Base-by-base conservation (phyloP, 2,888 invertebrate genomes). In the Norana najaformis region DNA sequence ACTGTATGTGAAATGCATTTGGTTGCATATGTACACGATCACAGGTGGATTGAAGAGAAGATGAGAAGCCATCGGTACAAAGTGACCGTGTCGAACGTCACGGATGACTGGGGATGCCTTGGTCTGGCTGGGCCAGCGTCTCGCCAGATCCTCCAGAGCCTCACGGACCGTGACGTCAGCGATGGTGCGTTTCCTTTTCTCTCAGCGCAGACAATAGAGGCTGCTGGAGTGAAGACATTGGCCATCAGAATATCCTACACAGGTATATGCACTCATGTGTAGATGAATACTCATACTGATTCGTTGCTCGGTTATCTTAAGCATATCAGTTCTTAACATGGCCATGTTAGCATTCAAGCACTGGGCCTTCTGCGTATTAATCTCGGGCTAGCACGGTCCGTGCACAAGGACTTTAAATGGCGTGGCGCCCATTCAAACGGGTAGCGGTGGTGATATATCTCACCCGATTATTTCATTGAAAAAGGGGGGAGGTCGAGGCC, bases 181-280 rank as follows among this genome's bases (percentile, higher is more conserved):
- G 93, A 94, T 41, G 92, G 93, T n/a, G 93, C 92, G 30, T 95
- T 95, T 92, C 94, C 94, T 2, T 95, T 95, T 92, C 93, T 95
- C 53, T 92, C 93, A 14, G 93, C 94, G 8, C 92, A 88, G 83
- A 91, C 93, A 90, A 93, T 95, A 34, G 91, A 93, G 4, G 90
- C 95, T 18, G 94, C 93, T 30, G 94, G 94, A 14, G 92, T 94
- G 3, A 92, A 92, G 11, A 92, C 92, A 8, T 92, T 92, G 38
- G 94, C 94, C 6, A 90, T 95, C 34, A 90, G 94, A 41, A 93
- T 95, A n/a, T 94, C 95, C 4, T 95, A 94, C 90, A 95, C 95
- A 53, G 95, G 94, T 94, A 35, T n/a, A n/a, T n/a, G 2, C 30
- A 30, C 13, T 30, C n/a, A 47, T 6, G 4, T 23, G 23, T 23